phyloP scores from a whole-genome alignment of 1,140 invertebrate species.

The Sinella curviseta region DNA sequence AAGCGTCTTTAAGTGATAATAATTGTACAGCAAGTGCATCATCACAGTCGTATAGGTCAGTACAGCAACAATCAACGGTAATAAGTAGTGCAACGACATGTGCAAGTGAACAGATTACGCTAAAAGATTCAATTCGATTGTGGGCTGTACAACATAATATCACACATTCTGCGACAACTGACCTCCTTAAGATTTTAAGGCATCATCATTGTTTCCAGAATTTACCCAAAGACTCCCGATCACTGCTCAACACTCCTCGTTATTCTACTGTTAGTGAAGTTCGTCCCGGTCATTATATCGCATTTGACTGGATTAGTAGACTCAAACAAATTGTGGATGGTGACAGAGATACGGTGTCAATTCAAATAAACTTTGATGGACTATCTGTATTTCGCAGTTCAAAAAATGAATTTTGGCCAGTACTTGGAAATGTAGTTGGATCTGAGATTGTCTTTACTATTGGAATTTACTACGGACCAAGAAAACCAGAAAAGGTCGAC shows the following conservation, averaged over 20 bases:
- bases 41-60: no score
- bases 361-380: constrained; percentile 42
- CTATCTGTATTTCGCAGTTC: constrained; percentile 26
- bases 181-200: constrained; percentile 32
- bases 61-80: no score
- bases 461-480: constrained; percentile 27
- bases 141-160: constrained; percentile 19
- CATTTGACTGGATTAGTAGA: constrained; percentile 36
- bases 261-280: not conserved
- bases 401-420: constrained; percentile 35
- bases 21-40: no score
- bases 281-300: constrained; percentile 17
- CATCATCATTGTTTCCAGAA: not conserved
- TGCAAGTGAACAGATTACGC: no score
- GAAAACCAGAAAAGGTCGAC: constrained; percentile 26
- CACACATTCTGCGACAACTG: not conserved
- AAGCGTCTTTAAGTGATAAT: no score
- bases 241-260: constrained; percentile 29
- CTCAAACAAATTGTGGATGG: no score
- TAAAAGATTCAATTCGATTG: not conserved
- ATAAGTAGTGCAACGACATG: no score
- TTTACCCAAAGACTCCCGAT: constrained; percentile 28
- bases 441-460: constrained; percentile 17
- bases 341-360: not conserved
- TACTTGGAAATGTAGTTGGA: not conserved